Evolutionary conservation across 2,113 vertebrate genomes (phyloP), one percentile per base, ranked within the genome.

Genomic region (Mionectes macconnelli): DNA sequence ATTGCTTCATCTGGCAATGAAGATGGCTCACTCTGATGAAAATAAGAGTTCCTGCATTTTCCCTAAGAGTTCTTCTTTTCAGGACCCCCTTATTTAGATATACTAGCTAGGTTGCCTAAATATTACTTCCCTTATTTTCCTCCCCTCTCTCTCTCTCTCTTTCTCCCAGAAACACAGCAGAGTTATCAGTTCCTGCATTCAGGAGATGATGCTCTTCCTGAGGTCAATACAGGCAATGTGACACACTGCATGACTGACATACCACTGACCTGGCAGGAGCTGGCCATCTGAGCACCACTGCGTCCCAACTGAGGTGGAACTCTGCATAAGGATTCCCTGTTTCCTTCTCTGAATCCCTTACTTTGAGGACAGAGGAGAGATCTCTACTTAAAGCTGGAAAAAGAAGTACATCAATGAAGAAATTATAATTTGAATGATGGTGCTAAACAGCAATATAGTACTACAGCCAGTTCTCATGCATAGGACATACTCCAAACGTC

Each of bases 331-430:
- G 95, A 94, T 87, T 96, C 95, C 94, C 95, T 97, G 96, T 93
- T 96, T 93, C 91, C 94, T 97, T 95, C 89, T 97, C 95, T 97
- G 95, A 95, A 80, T 96, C 93, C 95, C 96, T 97, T 94, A 97
- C 96, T 96, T 90, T 97, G 91, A 96, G 95, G 96, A 81, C 94
- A 96, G 86, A 96, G 85, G 90, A 94, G 79, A 95, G 76, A 95
- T 81, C 93, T 96, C 96, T 97, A 97, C 96, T 97, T 93, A 97
- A 96, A 96, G 96, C 96, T 97, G 95, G 96, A 97, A 97, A 97
- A 97, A 97, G 96, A 97, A 97, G 96, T 97, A 97, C 75, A 97
- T 95, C 92, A 94, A 92, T 84, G 92, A 92, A 94, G 96, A 97
- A 96, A 97, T 96, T 47, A 94, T 85, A 56, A 94, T 90, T 64